Conservation (phyloP, 2,113 vertebrate species). For the Cinclus cinclus region DNA sequence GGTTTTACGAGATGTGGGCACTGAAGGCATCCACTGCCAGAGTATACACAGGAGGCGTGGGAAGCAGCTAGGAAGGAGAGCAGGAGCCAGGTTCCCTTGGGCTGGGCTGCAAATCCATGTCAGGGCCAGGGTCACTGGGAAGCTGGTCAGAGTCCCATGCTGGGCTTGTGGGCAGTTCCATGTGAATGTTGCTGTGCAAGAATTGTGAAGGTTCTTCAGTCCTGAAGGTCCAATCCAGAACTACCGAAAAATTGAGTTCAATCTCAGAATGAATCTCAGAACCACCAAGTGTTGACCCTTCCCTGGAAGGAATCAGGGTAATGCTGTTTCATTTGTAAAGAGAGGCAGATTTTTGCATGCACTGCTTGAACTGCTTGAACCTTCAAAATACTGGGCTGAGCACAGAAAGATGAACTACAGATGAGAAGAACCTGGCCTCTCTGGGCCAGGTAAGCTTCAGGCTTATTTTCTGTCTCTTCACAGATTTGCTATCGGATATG, state of each 20-base stretch:
- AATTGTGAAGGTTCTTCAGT: not conserved
- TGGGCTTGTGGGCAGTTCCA: not conserved
- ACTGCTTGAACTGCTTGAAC: not conserved
- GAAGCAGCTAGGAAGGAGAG: not conserved
- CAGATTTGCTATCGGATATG: not conserved
- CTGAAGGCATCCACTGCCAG: not conserved
- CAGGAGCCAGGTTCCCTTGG: not conserved
- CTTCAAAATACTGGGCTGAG: not conserved
- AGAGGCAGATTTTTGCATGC: not conserved
- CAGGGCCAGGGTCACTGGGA: not conserved
- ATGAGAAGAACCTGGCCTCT: not conserved
- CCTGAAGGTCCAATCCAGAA: not conserved
- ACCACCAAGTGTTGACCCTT: not conserved
- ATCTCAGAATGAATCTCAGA: rapidly evolving
- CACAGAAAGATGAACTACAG: not conserved
- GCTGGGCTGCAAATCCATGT: not conserved
- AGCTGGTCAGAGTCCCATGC: rapidly evolving
- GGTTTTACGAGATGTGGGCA: not conserved
- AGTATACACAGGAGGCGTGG: not conserved
- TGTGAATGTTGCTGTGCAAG: not conserved
- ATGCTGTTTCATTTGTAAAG: not conserved
- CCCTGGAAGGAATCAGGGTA: not conserved
- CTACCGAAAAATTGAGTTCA: not conserved
- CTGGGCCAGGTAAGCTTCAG: not conserved
- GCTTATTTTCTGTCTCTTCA: not conserved